Evolutionary conservation across 2,113 vertebrate genomes (phyloP), one percentile per base, ranked within the genome.

Genomic region (Macquaria australasica): DNA sequence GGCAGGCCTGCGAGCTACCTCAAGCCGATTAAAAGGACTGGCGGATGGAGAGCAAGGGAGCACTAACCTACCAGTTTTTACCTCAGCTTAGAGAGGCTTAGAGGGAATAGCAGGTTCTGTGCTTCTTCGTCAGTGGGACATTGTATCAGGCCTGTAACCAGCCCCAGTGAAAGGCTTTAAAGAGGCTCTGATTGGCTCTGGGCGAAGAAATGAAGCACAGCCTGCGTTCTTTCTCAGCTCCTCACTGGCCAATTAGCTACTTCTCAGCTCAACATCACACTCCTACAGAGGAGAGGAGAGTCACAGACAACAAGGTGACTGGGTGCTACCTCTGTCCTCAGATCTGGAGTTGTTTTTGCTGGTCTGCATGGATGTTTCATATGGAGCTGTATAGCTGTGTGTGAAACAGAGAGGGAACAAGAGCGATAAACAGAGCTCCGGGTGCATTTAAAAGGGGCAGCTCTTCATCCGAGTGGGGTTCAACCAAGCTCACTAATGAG

Each of bases 401-500:
- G 6, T 74, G 76, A 71, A 74, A 75, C 25, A 64, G 48, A 70
- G 20, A 68, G 64, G 41, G 25, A 82, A 45, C 51, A 7, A 56
- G 71, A 84, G 83, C 78, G 41, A 69, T 60, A 85, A 81, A 79
- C 70, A 79, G 70, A 86, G 85, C 81, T 74, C 59, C 23, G 41
- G 71, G 74, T 78, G 81, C 83, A 59, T 73, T 77, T 73, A 70
- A 48, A 80, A 55, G 66, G 66, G 60, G 64, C 70, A 51, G 75
- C 81, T 81, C 87, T 80, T 83, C 25, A 83, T 84, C 78, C 66
- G 79, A 92, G 79, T 73, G 73, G 74, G 81, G 73, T 89, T 87
- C 77, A 87, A 72, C 81, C 9, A 23, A 41, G 74, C 88, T 84
- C 59, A 31, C 88, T 94, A 93, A 94, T 94, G 81, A 92, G 90